A percentile compares a stretch with the other conserved stretches of the same genome.
phyloP scores from a whole-genome alignment of 2,797 vertebrate species.

The Botia kubotai region DNA sequence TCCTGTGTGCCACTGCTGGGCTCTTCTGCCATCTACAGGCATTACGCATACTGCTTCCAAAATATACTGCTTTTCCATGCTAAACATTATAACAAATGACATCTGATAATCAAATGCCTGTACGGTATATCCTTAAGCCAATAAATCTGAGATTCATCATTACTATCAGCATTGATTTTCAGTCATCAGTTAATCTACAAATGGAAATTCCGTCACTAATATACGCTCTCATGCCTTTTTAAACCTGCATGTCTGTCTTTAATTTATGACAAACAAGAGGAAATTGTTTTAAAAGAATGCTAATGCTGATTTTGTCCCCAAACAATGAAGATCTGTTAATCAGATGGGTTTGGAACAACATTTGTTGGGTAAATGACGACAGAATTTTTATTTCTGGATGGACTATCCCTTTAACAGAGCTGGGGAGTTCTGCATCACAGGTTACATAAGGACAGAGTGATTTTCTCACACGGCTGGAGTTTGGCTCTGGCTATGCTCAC shows the following conservation, averaged over 20 bases:
- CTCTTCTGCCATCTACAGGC: conserved; percentile 52
- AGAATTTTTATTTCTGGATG: too few relatives aligned
- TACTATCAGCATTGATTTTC: too few relatives aligned
- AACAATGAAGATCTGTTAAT: not conserved
- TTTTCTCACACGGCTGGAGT: conserved; percentile 25
- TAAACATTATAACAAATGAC: not conserved
- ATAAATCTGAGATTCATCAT: too few relatives aligned
- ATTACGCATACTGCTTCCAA: conserved; percentile 2
- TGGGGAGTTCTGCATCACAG: not conserved
- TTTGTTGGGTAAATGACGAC: too few relatives aligned
- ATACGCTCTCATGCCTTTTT: too few relatives aligned
- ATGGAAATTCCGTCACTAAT: too few relatives aligned
- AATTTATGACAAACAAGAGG: not conserved
- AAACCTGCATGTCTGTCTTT: too few relatives aligned
- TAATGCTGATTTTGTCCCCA: not conserved
- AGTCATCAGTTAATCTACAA: too few relatives aligned
- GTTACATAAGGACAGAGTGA: conserved; percentile 37
- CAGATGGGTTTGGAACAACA: too few relatives aligned
- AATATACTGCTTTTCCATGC: not conserved
- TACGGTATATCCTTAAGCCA: not conserved
- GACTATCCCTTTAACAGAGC: not conserved
- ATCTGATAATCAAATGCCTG: not conserved
- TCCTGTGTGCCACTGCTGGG: conserved; percentile 8
- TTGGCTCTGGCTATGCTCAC: conserved; percentile 37
- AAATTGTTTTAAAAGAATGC: not conserved